Evolutionary conservation across 2,113 vertebrate genomes (phyloP).

Genomic region (Picathartes gymnocephalus): DNA sequence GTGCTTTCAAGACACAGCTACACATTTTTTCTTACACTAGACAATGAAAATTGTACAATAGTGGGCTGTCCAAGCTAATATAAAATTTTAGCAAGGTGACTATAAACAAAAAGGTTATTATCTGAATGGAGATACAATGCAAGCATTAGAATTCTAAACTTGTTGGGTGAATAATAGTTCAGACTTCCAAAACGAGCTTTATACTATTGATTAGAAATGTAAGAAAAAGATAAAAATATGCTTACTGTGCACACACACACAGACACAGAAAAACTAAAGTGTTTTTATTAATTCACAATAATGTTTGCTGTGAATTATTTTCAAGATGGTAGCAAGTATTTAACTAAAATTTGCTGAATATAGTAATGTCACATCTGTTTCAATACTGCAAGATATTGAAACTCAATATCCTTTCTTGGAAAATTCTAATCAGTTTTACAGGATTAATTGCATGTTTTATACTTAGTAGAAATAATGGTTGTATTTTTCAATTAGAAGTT

Average conservation of each 20-base stretch:
- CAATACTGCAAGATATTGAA: neutral
- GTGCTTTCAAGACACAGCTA: neutral
- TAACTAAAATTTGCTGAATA: neutral
- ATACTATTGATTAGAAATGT: neutral
- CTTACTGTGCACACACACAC: neutral
- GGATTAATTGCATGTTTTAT: neutral
- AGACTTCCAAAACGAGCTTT: neutral
- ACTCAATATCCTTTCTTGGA: neutral
- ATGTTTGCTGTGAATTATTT: neutral
- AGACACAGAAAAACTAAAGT: neutral
- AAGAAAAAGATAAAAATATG: neutral
- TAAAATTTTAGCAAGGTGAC: neutral
- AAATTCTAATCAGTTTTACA: neutral
- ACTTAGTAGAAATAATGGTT: neutral
- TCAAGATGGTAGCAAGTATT: neutral
- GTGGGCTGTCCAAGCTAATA: neutral
- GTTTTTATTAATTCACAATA: neutral
- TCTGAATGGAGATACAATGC: neutral
- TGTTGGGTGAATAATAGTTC: neutral
- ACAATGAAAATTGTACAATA: neutral
- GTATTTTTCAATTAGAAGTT: neutral
- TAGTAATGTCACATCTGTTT: neutral
- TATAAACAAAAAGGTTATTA: neutral
- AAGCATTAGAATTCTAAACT: neutral
- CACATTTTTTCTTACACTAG: neutral